phyloP scores from a whole-genome alignment of 2,113 vertebrate species.

The Circaetus gallicus region DNA sequence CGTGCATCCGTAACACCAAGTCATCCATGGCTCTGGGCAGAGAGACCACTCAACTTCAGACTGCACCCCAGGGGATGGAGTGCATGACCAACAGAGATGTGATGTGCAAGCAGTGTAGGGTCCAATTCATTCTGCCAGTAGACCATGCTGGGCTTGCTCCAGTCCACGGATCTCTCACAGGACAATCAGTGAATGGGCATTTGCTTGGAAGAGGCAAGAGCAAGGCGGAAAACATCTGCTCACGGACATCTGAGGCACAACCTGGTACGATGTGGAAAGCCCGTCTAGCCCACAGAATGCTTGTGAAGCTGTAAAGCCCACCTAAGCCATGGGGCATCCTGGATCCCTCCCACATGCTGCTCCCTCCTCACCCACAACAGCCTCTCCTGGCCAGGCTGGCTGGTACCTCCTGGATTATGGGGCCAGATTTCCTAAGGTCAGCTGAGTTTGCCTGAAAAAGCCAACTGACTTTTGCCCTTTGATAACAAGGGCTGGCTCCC shows the following conservation, averaged over 20 bases:
- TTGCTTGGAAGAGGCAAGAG: not conserved
- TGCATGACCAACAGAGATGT: accelerated
- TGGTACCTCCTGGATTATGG: accelerated
- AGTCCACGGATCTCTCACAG: accelerated
- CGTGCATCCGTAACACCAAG: not conserved
- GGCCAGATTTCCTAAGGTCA: not conserved
- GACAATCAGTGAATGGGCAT: too few species aligned
- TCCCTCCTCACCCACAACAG: not conserved
- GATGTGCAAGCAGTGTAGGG: too few species aligned
- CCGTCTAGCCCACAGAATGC: accelerated
- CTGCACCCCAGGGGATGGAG: not conserved
- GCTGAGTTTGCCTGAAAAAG: not conserved
- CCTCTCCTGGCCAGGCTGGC: not conserved
- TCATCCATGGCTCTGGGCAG: not conserved
- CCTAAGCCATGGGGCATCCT: accelerated
- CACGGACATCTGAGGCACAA: not conserved
- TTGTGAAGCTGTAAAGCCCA: too few species aligned
- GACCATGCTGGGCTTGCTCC: accelerated
- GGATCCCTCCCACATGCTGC: not conserved
- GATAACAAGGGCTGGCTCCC: accelerated
- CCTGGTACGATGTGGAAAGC: not conserved
- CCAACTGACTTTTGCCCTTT: not conserved
- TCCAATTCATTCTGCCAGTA: not conserved
- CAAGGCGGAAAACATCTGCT: not conserved
- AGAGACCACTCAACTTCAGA: not conserved